Base-by-base conservation (phyloP, 2,888 invertebrate genomes). In the Dryadula phaetusa region DNA sequence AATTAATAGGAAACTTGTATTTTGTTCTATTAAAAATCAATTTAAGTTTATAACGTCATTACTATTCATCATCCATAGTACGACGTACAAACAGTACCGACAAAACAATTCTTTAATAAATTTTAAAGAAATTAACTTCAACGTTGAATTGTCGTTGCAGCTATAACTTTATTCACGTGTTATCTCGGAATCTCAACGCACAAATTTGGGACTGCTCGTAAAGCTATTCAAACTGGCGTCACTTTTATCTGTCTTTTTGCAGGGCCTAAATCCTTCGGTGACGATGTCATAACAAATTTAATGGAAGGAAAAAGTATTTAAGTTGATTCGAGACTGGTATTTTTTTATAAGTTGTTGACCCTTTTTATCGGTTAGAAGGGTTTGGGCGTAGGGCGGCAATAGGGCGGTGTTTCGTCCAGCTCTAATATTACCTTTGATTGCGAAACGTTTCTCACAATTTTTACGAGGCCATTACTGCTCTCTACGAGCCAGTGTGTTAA, bases 391-490 rank as follows among this genome's bases (percentile, higher is more conserved):
- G 58, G 62, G 70, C 56, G 60, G 65, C 56, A 73, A 68, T 73
- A 40, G 40, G 72, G 75, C 75, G 74, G 77, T 81, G 78, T 79
- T 80, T 82, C 75, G 77, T 75, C 70, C 77, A 74, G 77, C 76
- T 83, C 84, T 88, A 87, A 88, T 88, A 86, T 85, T 78, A 86
- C 85, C 84, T 84, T 83, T 86, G 86, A 88, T 87, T 90, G 84
- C 80, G 75, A 79, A 81, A 80, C 82, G 81, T 84, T 84, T 83
- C 83, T 84, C 80, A 84, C 82, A 79, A 84, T 86, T 89, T 88
- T 89, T 89, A 89, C 84, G 86, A 87, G 76, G 78, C 82, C 78
- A 83, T 86, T 84, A 83, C 77, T 74, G 75, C 64, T 75, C 72
- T 75, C 75, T 75, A 78, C 76, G 76, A 78, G 73, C 74, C 70